Base-by-base conservation (phyloP, 2,888 invertebrate species). In the Meteorus cinctellus region DNA sequence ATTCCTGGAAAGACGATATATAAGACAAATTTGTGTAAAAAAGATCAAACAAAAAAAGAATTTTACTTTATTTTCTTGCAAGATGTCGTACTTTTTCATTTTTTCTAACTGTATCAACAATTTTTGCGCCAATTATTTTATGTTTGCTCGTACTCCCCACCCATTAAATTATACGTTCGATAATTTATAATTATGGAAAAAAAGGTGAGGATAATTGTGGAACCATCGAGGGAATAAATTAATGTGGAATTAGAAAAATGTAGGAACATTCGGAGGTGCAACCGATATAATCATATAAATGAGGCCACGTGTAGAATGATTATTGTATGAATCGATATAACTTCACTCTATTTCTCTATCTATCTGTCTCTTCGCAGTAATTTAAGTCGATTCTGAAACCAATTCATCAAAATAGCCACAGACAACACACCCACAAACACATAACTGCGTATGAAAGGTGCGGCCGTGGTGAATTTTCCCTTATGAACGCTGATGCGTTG, bases 1-100 rank as follows among this genome's bases (percentile, higher is more conserved):
- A 31, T 29, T 62, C 5, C 62, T 55, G 62, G 31, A 62, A 62
- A 29, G 62, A 62, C 62, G 31, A 62, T 62, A 62, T 62, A 62
- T 19, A 55, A 55, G 55, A 55, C 24, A 19, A 55, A 55, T 24
- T 55, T 55, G 24, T 55, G 55, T 55, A 55, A 24, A 55, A 55
- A 55, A 48, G 12, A 41, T 12, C 8, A 41, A 10, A 41, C 4
- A 48, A 55, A 48, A 48, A 48, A 55, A 62, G 1, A 31, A 62
- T 29, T 29, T 29, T 62, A 29, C 29, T 62, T 62, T 62, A 27
- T 27, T 31, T 19, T 55, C 19, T 19, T 19, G n/a, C 55, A 55
- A 55, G 2, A 48, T 55, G 24, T 55, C 24, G 16, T 48, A 4
- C 19, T 6, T 55, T 55, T 19, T 19, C 8, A n/a, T 55, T 55